Conservation (phyloP, 1,140 invertebrate species). For the Trichoplusia ni region DNA sequence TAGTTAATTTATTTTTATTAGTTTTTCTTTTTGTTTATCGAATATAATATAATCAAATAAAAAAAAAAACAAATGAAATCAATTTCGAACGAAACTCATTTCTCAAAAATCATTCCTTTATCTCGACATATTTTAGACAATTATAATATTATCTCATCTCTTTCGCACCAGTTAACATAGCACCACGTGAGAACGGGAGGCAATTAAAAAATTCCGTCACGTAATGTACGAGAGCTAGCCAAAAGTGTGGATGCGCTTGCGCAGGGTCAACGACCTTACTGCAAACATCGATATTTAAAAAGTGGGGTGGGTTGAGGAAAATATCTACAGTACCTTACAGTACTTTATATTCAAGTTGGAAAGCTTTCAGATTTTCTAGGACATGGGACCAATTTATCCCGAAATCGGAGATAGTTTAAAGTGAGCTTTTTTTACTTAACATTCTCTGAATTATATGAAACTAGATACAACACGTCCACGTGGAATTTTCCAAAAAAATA, state of each 20-base stretch:
- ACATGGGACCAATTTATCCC: too few relatives aligned
- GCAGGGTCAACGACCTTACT: slow-evolving; percentile 53
- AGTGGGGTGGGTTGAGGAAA: background rate
- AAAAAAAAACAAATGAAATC: too few relatives aligned
- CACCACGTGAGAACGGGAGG: slow-evolving; percentile 48
- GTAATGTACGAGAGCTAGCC: slow-evolving; percentile 67
- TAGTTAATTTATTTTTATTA: too few relatives aligned
- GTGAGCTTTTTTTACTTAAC: too few relatives aligned
- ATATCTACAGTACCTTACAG: too few relatives aligned
- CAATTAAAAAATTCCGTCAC: slow-evolving; percentile 74
- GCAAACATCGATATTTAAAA: slow-evolving; percentile 38
- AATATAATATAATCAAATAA: too few relatives aligned
- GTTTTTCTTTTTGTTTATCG: too few relatives aligned
- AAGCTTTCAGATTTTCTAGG: background rate
- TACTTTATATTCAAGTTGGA: too few relatives aligned
- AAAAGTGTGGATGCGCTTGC: slow-evolving; percentile 62
- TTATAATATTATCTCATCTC: slow-evolving; percentile 40
- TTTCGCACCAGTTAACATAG: slow-evolving; percentile 42
- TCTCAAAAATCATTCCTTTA: slow-evolving; percentile 56
- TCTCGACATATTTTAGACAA: slow-evolving; percentile 32
- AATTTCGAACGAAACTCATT: too few relatives aligned
- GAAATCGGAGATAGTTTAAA: too few relatives aligned
- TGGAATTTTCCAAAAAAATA: too few relatives aligned
- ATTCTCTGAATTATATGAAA: background rate
- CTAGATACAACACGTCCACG: too few relatives aligned